These are phyloP conservation scores for Emydoidea blandingii DNA, from an alignment of 2,797 vertebrate genomes.

Conservation along the genomic window DNA sequence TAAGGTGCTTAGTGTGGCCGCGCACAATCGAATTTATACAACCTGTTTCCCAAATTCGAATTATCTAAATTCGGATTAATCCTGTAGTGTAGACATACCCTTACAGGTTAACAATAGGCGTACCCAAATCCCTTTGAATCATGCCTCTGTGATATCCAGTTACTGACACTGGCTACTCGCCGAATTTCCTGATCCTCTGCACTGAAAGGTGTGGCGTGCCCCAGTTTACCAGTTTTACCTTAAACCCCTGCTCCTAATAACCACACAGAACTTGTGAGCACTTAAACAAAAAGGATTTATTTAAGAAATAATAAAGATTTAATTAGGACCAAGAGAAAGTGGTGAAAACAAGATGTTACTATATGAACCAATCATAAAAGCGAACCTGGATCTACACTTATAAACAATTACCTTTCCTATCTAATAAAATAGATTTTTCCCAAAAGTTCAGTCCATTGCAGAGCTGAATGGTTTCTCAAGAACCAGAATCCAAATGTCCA, in stretches of 20 bases:
- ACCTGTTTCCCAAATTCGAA: no score
- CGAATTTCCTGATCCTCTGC: background rate
- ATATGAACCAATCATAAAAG: background rate
- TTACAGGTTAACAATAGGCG: background rate
- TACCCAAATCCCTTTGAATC: background rate
- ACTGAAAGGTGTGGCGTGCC: background rate
- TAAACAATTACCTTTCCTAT: background rate
- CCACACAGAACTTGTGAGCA: background rate
- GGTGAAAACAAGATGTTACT: background rate
- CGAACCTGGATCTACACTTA: background rate
- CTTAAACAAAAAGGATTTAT: background rate
- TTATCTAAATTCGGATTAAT: no score
- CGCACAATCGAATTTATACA: no score
- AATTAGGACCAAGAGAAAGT: background rate
- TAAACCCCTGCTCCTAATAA: background rate
- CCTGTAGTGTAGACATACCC: no score
- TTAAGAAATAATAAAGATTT: background rate
- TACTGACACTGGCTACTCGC: background rate
- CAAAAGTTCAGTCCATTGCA: background rate
- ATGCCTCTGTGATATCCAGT: background rate
- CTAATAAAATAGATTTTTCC: background rate
- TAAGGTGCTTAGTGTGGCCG: no score
- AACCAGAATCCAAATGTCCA: background rate
- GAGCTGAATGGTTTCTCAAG: background rate
- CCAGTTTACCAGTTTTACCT: background rate